These are phyloP conservation scores for Nasonovia ribisnigri DNA, from an alignment of 2,888 invertebrate species.

Conservation along the genomic window DNA sequence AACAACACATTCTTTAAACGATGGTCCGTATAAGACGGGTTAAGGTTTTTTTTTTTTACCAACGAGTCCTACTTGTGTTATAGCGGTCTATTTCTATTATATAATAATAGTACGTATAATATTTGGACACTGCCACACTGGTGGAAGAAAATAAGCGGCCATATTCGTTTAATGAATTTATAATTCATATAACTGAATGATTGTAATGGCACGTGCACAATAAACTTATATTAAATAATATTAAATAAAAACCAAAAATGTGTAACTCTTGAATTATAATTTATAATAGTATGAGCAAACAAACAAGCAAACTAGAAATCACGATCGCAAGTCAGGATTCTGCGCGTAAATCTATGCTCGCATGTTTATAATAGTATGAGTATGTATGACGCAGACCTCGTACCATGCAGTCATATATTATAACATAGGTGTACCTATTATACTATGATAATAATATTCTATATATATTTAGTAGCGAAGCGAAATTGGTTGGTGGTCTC, in stretches of 20 bases:
- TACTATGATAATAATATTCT: background rate
- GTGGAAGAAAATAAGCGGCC: background rate
- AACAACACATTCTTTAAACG: slow-evolving; percentile 19
- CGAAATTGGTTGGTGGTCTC: background rate
- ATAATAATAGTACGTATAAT: background rate
- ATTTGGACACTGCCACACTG: background rate
- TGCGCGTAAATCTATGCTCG: background rate
- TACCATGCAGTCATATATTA: background rate
- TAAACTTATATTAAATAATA: background rate
- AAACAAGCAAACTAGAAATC: background rate
- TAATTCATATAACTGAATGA: no score
- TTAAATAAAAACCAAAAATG: background rate
- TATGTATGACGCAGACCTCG: background rate
- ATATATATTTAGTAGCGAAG: background rate
- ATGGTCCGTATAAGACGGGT: background rate
- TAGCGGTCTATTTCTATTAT: background rate
- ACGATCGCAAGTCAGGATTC: background rate
- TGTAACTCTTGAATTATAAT: background rate
- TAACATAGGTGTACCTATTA: background rate
- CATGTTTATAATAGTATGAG: background rate
- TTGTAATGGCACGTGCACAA: background rate
- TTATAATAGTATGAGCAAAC: no score
- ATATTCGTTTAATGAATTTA: background rate
- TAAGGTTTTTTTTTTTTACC: background rate
- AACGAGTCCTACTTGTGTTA: background rate